Percentiles rank a stretch among this genome's conserved stretches.
phyloP scores from a whole-genome alignment of 2,888 invertebrate genomes.

The Gerris lacustris region DNA sequence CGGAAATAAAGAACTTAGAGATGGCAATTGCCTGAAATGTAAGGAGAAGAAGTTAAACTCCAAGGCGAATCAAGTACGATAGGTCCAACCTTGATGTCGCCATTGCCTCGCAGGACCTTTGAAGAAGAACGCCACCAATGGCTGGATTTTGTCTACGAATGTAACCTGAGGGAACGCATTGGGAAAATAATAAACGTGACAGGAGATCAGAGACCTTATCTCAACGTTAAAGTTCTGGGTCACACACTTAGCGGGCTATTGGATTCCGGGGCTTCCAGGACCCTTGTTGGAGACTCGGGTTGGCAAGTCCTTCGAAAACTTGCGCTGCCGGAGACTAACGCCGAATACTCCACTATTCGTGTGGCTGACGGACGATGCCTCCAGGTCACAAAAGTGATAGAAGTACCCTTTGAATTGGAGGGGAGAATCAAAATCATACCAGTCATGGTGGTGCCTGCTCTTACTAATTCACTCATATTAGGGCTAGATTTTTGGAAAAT shows the following conservation, averaged over 20 bases:
- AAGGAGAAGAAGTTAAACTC: background rate
- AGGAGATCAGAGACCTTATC: slow-evolving; percentile 2
- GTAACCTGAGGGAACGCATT: background rate
- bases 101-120: background rate
- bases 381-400: background rate
- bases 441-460: background rate
- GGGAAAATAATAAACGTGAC: background rate
- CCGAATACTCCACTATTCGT: background rate
- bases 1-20: background rate
- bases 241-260: background rate
- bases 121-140: background rate
- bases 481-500: background rate
- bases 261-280: slow-evolving; percentile 12
- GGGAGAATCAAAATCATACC: background rate
- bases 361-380: background rate
- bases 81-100: background rate
- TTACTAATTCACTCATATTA: background rate
- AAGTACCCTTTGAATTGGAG: background rate
- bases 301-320: slow-evolving; percentile 3
- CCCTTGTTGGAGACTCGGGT: slow-evolving; percentile 7
- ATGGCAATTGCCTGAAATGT: background rate
- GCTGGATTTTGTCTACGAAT: background rate
- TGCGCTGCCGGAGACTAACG: background rate
- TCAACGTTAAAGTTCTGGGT: slow-evolving; percentile 10
- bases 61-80: background rate